Base-by-base conservation (phyloP, 2,113 vertebrate species). In the Orycteropus afer region DNA sequence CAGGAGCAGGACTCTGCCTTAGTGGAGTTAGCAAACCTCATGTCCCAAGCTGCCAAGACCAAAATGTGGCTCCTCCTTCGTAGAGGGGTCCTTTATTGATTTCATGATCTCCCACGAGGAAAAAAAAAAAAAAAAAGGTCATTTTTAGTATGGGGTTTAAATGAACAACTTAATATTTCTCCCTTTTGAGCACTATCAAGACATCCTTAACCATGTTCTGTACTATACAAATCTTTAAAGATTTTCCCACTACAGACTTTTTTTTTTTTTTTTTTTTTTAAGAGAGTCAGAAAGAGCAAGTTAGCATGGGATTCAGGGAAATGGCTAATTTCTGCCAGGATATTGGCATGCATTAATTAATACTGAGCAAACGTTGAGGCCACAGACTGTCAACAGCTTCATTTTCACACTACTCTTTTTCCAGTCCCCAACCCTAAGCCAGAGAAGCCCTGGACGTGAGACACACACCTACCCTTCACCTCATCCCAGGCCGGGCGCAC, bases 361-460 rank as follows among this genome's bases (percentile, higher is more conserved):
- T 88, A 97, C 96, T 97, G 96, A 97, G 96, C 86, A 93, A 85
- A 77, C 96, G 96, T 98, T 93, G 95, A 97, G 96, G 97, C 89
- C 91, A 96, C 95, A 80, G 65, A 97, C 79, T 97, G 89, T 97
- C 97, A 97, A 95, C 96, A 97, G 78, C 86, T 86, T 88, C 80
- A 40, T 97, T 97, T 98, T 96, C 96, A 53, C 78, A n/a, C 76
- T 95, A 92, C 69, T 53, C 9, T 20, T 96, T 93, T 49, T 49
- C 53, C 42, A 55, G 45, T 25, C 59, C 51, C 32, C 57, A 40
- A 71, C 71, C 61, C 25, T 37, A 67, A 18, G 40, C 6, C 47
- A 55, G 45, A 63, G 69, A 83, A 89, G 69, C 71, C 81, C 53
- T 0, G 7, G 8, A 45, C 42, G n/a, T 57, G 67, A 95, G 81